Percentiles rank a stretch among this genome's conserved stretches.
phyloP scores from a whole-genome alignment of 2,888 invertebrate genomes.

The Peribatodes rhomboidaria region DNA sequence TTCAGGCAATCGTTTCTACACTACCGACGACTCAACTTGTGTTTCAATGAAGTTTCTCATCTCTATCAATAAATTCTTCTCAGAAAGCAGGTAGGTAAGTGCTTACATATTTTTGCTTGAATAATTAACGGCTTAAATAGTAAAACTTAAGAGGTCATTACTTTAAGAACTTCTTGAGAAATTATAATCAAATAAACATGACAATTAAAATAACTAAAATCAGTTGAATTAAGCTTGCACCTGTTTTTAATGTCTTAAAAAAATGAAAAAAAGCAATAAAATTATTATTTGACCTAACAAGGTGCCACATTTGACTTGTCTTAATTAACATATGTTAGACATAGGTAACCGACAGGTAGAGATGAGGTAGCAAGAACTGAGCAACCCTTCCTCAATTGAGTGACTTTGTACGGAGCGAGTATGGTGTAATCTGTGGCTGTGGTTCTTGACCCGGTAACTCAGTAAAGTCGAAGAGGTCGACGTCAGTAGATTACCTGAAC shows the following conservation, averaged over 20 bases:
- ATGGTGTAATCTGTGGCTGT: constrained; percentile 7
- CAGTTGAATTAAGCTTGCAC: background rate
- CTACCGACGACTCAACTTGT: too few relatives aligned
- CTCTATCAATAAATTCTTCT: too few relatives aligned
- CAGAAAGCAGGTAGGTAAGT: too few relatives aligned
- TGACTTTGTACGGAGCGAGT: constrained; percentile 6
- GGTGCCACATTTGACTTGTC: constrained; percentile 51
- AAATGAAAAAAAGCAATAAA: constrained; percentile 3
- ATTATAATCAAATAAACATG: background rate
- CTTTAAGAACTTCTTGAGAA: too few relatives aligned
- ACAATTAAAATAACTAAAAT: too few relatives aligned
- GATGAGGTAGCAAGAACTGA: constrained; percentile 13
- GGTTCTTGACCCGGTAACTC: constrained; percentile 19
- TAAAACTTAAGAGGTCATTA: too few relatives aligned
- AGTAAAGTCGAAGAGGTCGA: constrained; percentile 25
- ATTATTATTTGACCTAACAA: constrained; percentile 37
- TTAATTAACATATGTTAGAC: constrained; percentile 40
- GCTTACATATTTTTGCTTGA: too few relatives aligned
- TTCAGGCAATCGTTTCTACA: too few relatives aligned
- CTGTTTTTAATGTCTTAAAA: constrained; percentile 1
- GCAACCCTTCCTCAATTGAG: constrained; percentile 16
- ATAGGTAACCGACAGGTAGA: background rate
- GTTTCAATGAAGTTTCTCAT: too few relatives aligned
- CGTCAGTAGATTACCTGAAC: constrained; percentile 14
- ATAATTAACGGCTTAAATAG: too few relatives aligned